Conservation (phyloP, 2,113 vertebrate genomes). For the Seriola rivoliana region DNA sequence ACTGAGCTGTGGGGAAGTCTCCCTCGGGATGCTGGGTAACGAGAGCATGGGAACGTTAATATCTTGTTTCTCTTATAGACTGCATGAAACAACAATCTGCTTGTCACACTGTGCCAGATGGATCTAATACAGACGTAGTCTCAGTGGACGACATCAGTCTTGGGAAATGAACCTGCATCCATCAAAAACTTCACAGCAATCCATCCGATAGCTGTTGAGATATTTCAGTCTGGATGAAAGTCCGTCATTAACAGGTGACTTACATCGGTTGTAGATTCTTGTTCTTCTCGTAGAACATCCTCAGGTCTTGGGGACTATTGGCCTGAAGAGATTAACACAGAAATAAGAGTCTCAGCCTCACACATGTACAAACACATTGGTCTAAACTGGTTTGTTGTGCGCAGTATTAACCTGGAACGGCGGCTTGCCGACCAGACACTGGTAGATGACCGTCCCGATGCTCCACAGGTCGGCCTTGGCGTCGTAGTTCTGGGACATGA, state of each 20-base stretch:
- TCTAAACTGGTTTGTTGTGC: not conserved
- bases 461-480: slow-evolving; percentile 98
- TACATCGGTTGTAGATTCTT: slow-evolving; percentile 95
- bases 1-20: slow-evolving; percentile 92
- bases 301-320: slow-evolving; percentile 96
- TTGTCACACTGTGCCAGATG: not conserved
- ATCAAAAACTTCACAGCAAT: too few species aligned
- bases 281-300: slow-evolving; percentile 99
- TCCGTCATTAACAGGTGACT: slow-evolving; percentile 47
- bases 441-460: slow-evolving; percentile 97
- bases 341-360: not conserved
- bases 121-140: not conserved
- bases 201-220: too few species aligned
- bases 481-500: slow-evolving; percentile 99
- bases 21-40: slow-evolving; percentile 90
- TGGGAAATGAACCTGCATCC: too few species aligned
- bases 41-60: slow-evolving; percentile 4
- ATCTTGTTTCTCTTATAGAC: not conserved
- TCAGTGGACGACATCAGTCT: too few species aligned
- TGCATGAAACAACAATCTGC: not conserved
- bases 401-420: slow-evolving; percentile 92
- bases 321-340: slow-evolving; percentile 81
- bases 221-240: too few species aligned
- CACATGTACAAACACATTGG: not conserved
- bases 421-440: slow-evolving; percentile 98